phyloP scores from a whole-genome alignment of 2,888 invertebrate species.

The Orthonevra nobilis region DNA sequence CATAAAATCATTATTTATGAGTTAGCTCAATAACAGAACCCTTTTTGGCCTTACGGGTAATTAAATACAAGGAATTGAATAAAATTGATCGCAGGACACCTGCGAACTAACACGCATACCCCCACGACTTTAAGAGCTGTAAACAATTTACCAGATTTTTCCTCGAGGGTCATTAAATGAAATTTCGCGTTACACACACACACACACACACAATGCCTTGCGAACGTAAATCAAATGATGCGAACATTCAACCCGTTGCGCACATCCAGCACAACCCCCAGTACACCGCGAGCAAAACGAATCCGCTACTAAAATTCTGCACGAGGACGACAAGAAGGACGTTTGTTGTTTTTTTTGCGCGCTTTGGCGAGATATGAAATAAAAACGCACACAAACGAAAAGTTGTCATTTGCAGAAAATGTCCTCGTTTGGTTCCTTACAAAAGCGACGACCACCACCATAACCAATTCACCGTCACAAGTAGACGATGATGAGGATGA shows the following conservation, averaged over 20 bases:
- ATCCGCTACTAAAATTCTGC: conserved; percentile 39
- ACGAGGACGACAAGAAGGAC: conserved; percentile 22
- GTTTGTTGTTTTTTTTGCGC: no score
- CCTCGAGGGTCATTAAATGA: conserved; percentile 30
- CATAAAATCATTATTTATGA: conserved; percentile 65
- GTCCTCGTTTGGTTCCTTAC: conserved; percentile 62
- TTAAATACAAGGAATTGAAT: conserved; percentile 61
- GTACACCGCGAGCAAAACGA: not conserved
- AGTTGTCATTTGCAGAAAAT: conserved; percentile 69
- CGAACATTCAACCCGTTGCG: conserved; percentile 22
- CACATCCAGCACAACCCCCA: not conserved
- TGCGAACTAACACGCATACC: conserved; percentile 39
- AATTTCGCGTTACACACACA: conserved; percentile 4
- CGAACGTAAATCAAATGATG: conserved; percentile 57
- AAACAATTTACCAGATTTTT: conserved; percentile 27
- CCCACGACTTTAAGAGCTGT: conserved; percentile 26
- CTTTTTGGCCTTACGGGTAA: conserved; percentile 61
- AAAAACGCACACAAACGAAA: conserved; percentile 49
- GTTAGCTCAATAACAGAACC: conserved; percentile 23
- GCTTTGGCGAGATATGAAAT: conserved; percentile 40
- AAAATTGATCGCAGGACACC: conserved; percentile 64
- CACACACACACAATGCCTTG: not conserved
- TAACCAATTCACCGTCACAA: not conserved
- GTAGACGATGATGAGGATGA: conserved; percentile 1
- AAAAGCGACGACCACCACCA: conserved; percentile 46